Evolutionary conservation across 1,140 invertebrate genomes (phyloP), one percentile per base, ranked within the genome.

Genomic region (Drosophila tani): DNA sequence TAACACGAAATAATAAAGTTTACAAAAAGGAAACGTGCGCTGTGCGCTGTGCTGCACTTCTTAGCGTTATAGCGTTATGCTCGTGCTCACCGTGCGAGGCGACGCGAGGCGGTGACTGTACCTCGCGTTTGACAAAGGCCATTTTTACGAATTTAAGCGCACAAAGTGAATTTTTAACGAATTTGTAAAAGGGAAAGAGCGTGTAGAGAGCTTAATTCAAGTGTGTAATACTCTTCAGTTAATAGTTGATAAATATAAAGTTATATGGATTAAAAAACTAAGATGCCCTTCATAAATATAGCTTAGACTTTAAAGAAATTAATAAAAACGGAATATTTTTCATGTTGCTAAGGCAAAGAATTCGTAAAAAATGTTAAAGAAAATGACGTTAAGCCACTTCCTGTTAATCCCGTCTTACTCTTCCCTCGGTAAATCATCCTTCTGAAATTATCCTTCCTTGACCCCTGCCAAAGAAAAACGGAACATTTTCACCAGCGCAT

Each of bases 1-100:
- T 88, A 87, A 81, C 84, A 87, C 84, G 84, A 88, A 87, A 87
- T 87, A 87, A 88, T 88, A 88, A 87, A 87, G 80, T 87, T 87
- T 87, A 88, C 85, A 83, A 73, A 88, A 88, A 78, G 84, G 74
- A 87, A 84, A 87, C 84, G 84, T 88, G 84, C 73, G 75, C 79
- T 76, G 59, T 64, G 75, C 79, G 62, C 55, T 64, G 46, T 64
- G 78, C 62, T 81, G 82, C 82, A 85, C 82, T 81, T 83, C 60
- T 69, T 79, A 47, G 63, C 49, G 45, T 5, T n/a, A 11, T 49
- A 9, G 29, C 56, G 47, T 49, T 66, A 51, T 78, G 47, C 60
- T 60, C 59, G 56, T 53, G 27, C 62, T 70, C 67, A 55, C 63
- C 49, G 67, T 35, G 45, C 60, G 41, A 46, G 50, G 38, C 47